Conservation (phyloP, 35 echinoderm and acorn worm species). For the Chiridota heheva region DNA sequence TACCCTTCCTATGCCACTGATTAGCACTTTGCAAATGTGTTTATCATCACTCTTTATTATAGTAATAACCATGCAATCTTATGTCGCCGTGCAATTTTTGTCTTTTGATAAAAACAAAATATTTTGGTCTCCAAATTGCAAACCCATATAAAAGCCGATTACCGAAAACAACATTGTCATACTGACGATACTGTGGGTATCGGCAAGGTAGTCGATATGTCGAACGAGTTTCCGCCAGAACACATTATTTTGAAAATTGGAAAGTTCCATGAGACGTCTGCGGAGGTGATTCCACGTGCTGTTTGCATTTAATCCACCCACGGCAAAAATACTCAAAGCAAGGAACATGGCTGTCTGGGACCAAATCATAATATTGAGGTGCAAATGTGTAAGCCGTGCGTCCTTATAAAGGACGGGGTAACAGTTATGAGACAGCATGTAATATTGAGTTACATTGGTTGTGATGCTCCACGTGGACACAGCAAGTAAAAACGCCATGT, state of each 20-base stretch:
- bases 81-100: too few species aligned
- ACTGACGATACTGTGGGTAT: conserved; percentile 5
- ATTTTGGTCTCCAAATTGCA: conserved; percentile 29
- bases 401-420: background rate
- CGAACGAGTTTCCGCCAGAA: conserved; percentile 23
- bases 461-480: conserved; percentile 15
- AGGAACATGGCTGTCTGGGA: conserved; percentile 29
- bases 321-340: conserved; percentile 18
- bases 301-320: conserved; percentile 27
- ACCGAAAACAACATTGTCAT: conserved; percentile 29
- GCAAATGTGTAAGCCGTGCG: background rate
- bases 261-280: background rate
- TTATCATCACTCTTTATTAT: too few species aligned
- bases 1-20: too few species aligned
- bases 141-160: conserved; percentile 38
- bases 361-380: conserved; percentile 29
- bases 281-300: conserved; percentile 24
- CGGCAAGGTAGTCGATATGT: conserved; percentile 2
- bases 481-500: conserved; percentile 19
- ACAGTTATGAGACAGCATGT: background rate
- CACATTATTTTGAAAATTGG: background rate
- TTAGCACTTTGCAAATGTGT: too few species aligned
- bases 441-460: conserved; percentile 31
- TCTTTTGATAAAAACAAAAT: too few species aligned
- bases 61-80: too few species aligned